Evolutionary conservation across 2,113 vertebrate species (phyloP).

Genomic region (Petrocephalus zakoni): DNA sequence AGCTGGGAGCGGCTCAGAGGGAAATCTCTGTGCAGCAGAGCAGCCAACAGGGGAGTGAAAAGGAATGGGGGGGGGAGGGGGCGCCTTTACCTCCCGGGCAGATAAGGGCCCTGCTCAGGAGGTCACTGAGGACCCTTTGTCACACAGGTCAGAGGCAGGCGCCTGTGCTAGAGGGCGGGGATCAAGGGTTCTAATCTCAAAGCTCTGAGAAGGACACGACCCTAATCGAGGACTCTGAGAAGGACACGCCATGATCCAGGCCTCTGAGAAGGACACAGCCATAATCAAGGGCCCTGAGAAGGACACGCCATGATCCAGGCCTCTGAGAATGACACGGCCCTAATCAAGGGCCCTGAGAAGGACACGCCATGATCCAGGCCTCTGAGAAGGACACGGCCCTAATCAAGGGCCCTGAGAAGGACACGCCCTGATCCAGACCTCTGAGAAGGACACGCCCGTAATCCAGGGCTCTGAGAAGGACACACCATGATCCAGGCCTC

Average conservation of each 20-base stretch:
- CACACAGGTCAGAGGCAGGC: background rate
- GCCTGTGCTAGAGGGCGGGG: background rate
- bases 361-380: slow-evolving; percentile 57
- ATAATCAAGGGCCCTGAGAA: slow-evolving; percentile 72
- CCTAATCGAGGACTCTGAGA: background rate
- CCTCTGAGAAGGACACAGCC: slow-evolving; percentile 80
- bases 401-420: slow-evolving; percentile 72
- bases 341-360: slow-evolving; percentile 99
- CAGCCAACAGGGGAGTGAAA: background rate
- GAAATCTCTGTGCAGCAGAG: background rate
- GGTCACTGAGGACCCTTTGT: background rate
- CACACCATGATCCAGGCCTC: no score
- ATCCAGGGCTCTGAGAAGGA: slow-evolving; percentile 99
- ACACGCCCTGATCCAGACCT: background rate
- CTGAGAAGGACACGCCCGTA: slow-evolving; percentile 93
- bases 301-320: slow-evolving; percentile 31
- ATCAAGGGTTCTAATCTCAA: background rate
- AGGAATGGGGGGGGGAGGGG: background rate
- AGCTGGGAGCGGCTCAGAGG: background rate
- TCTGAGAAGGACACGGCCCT: slow-evolving; percentile 80
- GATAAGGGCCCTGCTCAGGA: background rate
- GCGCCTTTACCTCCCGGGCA: background rate
- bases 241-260: slow-evolving; percentile 27
- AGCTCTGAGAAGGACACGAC: background rate
- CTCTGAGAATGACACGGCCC: slow-evolving; percentile 89